phyloP scores from a whole-genome alignment of 2,797 vertebrate species.

The Mycteria americana region DNA sequence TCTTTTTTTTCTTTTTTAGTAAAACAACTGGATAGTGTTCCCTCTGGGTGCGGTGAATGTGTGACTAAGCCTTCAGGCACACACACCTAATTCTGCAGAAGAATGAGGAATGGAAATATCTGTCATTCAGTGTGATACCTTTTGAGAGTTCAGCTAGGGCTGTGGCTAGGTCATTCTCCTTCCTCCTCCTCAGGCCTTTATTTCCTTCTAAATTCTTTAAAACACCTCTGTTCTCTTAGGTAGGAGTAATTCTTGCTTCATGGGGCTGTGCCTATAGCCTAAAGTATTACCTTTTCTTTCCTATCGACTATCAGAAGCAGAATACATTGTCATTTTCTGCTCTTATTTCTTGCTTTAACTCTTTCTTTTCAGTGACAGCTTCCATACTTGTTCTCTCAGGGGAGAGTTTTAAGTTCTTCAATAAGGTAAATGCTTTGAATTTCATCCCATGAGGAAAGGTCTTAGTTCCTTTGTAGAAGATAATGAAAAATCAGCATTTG shows the following conservation, averaged over 20 bases:
- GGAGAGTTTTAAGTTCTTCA: constrained; percentile 54
- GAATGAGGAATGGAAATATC: constrained; percentile 8
- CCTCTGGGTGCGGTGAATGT: neutral
- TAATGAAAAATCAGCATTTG: constrained; percentile 61
- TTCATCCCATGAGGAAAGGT: constrained; percentile 16
- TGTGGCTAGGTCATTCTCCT: neutral
- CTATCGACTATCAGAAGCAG: neutral
- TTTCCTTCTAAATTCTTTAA: constrained; percentile 13
- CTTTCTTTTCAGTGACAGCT: constrained; percentile 34
- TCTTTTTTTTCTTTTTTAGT: neutral
- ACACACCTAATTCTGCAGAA: neutral
- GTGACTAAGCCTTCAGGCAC: constrained; percentile 13
- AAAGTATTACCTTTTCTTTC: neutral
- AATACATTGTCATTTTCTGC: neutral
- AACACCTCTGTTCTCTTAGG: neutral
- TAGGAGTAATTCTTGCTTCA: neutral
- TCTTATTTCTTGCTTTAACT: constrained; percentile 51
- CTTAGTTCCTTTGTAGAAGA: constrained; percentile 37
- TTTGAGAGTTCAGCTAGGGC: neutral
- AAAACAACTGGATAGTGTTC: neutral
- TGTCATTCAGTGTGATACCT: neutral
- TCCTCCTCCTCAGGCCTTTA: neutral
- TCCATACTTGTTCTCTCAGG: constrained; percentile 11
- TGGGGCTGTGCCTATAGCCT: neutral
- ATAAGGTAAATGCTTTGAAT: constrained; percentile 59